Evolutionary conservation across 2,888 invertebrate species (phyloP).

Genomic region (Orthosia gracilis): DNA sequence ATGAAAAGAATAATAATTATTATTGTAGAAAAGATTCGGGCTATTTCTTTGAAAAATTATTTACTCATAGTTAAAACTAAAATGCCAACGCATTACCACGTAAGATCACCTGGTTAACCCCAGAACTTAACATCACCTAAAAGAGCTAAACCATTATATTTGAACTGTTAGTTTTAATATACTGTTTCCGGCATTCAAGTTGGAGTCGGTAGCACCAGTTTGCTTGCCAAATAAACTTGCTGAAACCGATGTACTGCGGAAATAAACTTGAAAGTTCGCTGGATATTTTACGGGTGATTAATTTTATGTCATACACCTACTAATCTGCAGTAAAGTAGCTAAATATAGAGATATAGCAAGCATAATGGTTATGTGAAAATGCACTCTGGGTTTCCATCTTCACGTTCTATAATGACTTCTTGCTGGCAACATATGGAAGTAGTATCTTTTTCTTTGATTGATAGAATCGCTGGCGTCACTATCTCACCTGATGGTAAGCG

Average conservation of each 20-base stretch:
- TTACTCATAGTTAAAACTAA: neutral
- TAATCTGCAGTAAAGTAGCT: neutral
- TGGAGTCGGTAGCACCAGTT: conserved; percentile 43
- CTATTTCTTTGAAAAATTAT: too few species aligned
- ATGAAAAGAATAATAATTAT: neutral
- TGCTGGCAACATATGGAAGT: too few species aligned
- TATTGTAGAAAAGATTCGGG: too few species aligned
- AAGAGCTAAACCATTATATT: conserved; percentile 33
- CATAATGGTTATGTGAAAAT: neutral
- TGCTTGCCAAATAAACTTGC: conserved; percentile 53
- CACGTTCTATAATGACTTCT: too few species aligned
- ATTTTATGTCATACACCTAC: conserved; percentile 26
- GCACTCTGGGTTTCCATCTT: neutral
- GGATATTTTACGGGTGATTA: conserved; percentile 47
- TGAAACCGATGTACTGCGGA: conserved; percentile 42
- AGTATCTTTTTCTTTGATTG: too few species aligned
- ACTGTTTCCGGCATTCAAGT: conserved; percentile 51
- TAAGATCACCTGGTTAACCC: neutral
- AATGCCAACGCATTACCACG: neutral
- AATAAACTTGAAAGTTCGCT: conserved; percentile 48
- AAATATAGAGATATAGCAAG: neutral
- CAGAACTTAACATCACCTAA: conserved; percentile 10
- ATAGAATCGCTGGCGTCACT: too few species aligned
- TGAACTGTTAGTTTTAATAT: conserved; percentile 44
- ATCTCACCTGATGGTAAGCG: too few species aligned